Evolutionary conservation across 2,113 vertebrate genomes (phyloP).

Genomic region (Peromyscus leucopus): DNA sequence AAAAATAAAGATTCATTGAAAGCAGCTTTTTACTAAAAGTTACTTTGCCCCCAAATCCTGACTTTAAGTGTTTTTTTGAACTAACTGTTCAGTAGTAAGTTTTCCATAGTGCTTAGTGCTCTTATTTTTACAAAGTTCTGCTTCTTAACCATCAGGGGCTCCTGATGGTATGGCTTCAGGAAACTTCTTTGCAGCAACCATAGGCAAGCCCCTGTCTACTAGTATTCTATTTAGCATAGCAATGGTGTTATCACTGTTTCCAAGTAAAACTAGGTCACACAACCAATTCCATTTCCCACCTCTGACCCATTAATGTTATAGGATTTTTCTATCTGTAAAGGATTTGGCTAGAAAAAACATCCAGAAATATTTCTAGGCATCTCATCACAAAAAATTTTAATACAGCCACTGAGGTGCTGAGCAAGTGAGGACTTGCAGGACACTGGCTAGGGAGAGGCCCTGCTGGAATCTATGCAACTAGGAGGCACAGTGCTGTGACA

Average conservation of each 20-base stretch:
- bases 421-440: not conserved
- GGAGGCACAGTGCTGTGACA: fast-evolving
- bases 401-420: not conserved
- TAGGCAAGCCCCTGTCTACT: not conserved
- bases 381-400: not conserved
- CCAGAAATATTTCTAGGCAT: not conserved
- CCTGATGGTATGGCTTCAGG: not conserved
- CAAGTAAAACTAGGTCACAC: constrained; percentile 3
- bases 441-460: fast-evolving
- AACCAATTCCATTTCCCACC: not conserved
- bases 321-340: constrained; percentile 11
- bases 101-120: not conserved
- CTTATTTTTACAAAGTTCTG: not conserved
- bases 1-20: not conserved
- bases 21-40: not conserved
- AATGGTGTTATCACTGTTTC: not conserved
- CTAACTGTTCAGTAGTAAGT: not conserved
- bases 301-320: not conserved
- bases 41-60: not conserved
- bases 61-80: not conserved
- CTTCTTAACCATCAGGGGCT: not conserved
- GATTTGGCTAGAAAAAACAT: not conserved
- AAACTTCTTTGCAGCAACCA: not conserved
- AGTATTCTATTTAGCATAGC: not conserved
- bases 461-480: not conserved